Conservation (phyloP, 2,888 invertebrate species). For the Labia minor region DNA sequence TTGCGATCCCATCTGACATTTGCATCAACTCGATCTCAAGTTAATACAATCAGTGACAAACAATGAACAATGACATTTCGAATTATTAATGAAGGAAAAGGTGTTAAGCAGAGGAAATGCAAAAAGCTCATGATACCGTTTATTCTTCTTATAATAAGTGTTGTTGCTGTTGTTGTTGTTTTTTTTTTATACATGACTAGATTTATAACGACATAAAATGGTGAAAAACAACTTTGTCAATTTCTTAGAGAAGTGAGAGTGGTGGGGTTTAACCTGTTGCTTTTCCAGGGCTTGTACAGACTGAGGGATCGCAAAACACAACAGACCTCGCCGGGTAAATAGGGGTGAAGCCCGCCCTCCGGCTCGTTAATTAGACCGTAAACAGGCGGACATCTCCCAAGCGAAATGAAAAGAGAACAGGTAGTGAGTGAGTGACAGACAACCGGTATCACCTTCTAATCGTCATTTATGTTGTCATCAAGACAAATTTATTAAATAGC, state of each 20-base stretch:
- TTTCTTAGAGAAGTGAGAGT: conserved; percentile 1
- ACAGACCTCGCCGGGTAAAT: neutral
- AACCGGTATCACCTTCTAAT: too few species aligned
- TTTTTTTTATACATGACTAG: neutral
- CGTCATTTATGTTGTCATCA: too few species aligned
- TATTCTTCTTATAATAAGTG: too few species aligned
- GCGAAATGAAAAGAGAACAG: neutral
- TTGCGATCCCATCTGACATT: neutral
- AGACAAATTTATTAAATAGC: too few species aligned
- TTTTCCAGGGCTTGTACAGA: neutral
- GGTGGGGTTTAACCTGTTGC: neutral
- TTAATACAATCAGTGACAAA: conserved; percentile 13
- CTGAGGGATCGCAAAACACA: conserved; percentile 13
- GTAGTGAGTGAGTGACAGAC: too few species aligned
- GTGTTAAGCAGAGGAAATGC: neutral
- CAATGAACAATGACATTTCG: conserved; percentile 2
- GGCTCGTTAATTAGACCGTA: neutral
- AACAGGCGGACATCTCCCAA: neutral
- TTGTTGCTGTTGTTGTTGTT: neutral
- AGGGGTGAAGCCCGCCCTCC: neutral
- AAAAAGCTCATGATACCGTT: neutral
- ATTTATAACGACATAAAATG: conserved; percentile 7
- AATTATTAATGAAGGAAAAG: conserved; percentile 4
- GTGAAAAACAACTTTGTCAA: conserved; percentile 13
- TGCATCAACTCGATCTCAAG: neutral